Base-by-base conservation (phyloP, 2,888 invertebrate species). In the Caprella mutica region DNA sequence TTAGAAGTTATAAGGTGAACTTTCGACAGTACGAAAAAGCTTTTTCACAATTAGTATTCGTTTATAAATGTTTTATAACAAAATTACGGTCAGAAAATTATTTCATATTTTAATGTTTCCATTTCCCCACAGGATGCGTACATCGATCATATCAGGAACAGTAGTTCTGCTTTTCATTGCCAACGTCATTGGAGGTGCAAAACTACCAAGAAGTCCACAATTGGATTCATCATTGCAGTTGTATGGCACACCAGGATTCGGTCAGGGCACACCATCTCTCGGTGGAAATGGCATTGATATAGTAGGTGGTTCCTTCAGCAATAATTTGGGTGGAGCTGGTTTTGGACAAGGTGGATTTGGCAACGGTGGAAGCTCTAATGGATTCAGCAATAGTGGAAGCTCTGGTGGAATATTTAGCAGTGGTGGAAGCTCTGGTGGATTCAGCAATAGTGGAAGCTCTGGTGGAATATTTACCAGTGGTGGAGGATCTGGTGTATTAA, bases 301-400 rank as follows among this genome's bases (percentile, higher is more conserved):
- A 8, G 8, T 48, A n/a, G 27, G 33, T 17, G 21, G 33, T 30
- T 21, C 21, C 19, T 21, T 30, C 19, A 30, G 17, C 24, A 30
- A 24, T 48, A 27, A 48, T 14, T 48, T 48, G 4, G 52, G 42
- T 17, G 39, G 29, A 17, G 52, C 35, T n/a, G 52, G 52, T 40
- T 33, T 33, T 23, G 38, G 38, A 8, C 27, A 52, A 24, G 52
- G 52, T 40, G 35, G 35, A 27, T 12, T 9, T 6, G 24, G 24
- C 24, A n/a, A 6, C n/a, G 44, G 44, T 24, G 23, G 24, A 23
- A 26, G 44, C 24, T 8, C 9, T 5, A 24, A 30, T 24, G 29
- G 48, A n/a, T 5, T 8, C 29, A 30, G 48, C 29, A 24, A 26
- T 29, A 42, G 27, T 29, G 30, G 29, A 17, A 33, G 53, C 27